These are phyloP conservation scores for Baryphthengus martii DNA, from an alignment of 2,113 vertebrate species.

Conservation along the genomic window DNA sequence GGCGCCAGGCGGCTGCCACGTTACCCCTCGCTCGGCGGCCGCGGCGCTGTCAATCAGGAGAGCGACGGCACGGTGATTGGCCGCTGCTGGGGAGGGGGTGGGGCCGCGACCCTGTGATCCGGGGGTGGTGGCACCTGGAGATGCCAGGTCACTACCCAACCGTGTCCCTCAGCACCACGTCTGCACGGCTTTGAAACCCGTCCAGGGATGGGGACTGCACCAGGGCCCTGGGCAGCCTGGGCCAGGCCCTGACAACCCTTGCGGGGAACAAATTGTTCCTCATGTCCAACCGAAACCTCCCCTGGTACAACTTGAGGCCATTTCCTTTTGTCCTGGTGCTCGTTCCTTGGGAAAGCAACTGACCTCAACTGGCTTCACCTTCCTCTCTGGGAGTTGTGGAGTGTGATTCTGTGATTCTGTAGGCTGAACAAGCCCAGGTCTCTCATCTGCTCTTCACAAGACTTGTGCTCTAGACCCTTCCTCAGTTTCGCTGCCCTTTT, in stretches of 20 bases:
- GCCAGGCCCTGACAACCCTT: not conserved
- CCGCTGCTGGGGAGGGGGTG: too few relatives aligned
- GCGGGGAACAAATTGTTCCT: not conserved
- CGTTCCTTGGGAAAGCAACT: not conserved
- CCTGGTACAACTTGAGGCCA: not conserved
- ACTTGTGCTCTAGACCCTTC: not conserved
- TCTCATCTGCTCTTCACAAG: not conserved
- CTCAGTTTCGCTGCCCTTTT: not conserved
- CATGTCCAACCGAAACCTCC: not conserved
- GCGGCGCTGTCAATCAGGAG: not conserved
- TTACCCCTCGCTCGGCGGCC: not conserved
- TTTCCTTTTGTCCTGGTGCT: not conserved
- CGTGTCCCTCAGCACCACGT: not conserved
- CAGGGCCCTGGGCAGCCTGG: not conserved
- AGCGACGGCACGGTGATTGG: not conserved
- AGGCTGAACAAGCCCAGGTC: not conserved
- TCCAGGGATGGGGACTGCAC: not conserved
- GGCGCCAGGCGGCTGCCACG: slow-evolving; percentile 20
- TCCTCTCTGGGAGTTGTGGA: not conserved
- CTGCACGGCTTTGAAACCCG: not conserved
- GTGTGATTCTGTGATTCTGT: not conserved
- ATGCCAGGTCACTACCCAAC: not conserved
- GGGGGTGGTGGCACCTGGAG: too few relatives aligned
- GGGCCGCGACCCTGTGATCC: too few relatives aligned
- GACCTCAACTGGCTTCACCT: not conserved